phyloP scores from a whole-genome alignment of 1,140 invertebrate species.

The Cherax destructor region DNA sequence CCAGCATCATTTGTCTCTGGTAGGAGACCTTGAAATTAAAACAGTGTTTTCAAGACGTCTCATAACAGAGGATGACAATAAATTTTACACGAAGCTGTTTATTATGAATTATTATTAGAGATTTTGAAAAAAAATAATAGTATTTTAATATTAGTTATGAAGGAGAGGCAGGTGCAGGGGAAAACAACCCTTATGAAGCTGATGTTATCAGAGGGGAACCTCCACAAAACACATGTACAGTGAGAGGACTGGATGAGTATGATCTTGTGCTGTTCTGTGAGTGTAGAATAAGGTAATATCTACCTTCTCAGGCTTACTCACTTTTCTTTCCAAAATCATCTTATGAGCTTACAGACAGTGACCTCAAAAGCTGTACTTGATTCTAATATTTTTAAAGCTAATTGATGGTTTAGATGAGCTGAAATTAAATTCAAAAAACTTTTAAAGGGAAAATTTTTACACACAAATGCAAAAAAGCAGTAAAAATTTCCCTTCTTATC shows the following conservation, averaged over 20 bases:
- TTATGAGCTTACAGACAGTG: slow-evolving; percentile 8
- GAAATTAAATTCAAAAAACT: slow-evolving; percentile 4
- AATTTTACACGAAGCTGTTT: neutral
- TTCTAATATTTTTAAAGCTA: slow-evolving; percentile 2
- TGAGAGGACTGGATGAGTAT: slow-evolving; percentile 21
- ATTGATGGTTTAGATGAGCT: slow-evolving; percentile 54
- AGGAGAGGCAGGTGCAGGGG: slow-evolving; percentile 50
- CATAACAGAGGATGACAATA: neutral
- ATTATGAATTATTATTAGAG: slow-evolving; percentile 1
- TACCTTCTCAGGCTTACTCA: slow-evolving; percentile 13
- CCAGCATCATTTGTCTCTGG: slow-evolving; percentile 46
- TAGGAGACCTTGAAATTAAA: slow-evolving; percentile 19
- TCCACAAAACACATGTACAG: neutral
- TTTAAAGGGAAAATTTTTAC: slow-evolving; percentile 1
- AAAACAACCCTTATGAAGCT: slow-evolving; percentile 48
- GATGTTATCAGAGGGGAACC: slow-evolving; percentile 30
- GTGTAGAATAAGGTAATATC: slow-evolving; percentile 25
- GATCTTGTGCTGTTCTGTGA: slow-evolving; percentile 33
- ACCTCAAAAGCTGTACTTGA: slow-evolving; percentile 22
- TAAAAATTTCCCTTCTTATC: slow-evolving; percentile 11
- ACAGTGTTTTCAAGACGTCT: slow-evolving; percentile 21
- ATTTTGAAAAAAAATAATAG: neutral
- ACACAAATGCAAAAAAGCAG: neutral
- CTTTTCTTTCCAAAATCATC: neutral
- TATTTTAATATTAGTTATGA: slow-evolving; percentile 17